Conservation (phyloP, 2,888 invertebrate species). For the Polia nebulosa region DNA sequence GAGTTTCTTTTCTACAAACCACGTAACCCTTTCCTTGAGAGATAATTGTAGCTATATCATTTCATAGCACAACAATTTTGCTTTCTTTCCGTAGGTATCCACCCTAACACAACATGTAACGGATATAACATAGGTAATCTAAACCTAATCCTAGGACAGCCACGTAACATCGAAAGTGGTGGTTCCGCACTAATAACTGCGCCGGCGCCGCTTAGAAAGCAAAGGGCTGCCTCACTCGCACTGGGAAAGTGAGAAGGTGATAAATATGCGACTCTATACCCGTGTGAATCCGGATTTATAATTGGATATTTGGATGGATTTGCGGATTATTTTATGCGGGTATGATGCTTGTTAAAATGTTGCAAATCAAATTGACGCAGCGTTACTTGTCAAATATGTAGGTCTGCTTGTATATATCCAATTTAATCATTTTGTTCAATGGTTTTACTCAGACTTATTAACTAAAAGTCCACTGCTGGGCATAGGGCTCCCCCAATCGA, state of each 20-base stretch:
- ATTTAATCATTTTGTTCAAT: not conserved
- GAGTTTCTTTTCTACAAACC: too few relatives aligned
- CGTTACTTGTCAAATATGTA: not conserved
- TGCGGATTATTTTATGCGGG: not conserved
- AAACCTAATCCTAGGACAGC: conserved; percentile 45
- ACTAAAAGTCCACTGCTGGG: too few relatives aligned
- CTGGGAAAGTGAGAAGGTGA: conserved; percentile 71
- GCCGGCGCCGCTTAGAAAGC: conserved; percentile 73
- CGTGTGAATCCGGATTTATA: conserved; percentile 52
- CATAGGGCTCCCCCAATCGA: too few relatives aligned
- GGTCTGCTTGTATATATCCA: not conserved
- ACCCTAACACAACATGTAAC: conserved; percentile 16
- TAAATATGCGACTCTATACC: conserved; percentile 59
- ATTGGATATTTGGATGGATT: conserved; percentile 2
- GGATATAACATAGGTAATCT: conserved; percentile 37
- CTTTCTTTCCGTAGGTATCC: not conserved
- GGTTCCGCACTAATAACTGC: conserved; percentile 78
- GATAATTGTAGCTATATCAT: not conserved
- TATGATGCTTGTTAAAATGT: not conserved
- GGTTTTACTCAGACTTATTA: not conserved
- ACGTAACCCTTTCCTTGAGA: not conserved
- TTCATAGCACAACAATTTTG: not conserved
- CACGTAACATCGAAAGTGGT: conserved; percentile 74
- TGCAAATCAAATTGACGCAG: not conserved
- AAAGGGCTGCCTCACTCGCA: conserved; percentile 71